Evolutionary conservation across 2,888 invertebrate species (phyloP).

Genomic region (Therioaphis trifolii): DNA sequence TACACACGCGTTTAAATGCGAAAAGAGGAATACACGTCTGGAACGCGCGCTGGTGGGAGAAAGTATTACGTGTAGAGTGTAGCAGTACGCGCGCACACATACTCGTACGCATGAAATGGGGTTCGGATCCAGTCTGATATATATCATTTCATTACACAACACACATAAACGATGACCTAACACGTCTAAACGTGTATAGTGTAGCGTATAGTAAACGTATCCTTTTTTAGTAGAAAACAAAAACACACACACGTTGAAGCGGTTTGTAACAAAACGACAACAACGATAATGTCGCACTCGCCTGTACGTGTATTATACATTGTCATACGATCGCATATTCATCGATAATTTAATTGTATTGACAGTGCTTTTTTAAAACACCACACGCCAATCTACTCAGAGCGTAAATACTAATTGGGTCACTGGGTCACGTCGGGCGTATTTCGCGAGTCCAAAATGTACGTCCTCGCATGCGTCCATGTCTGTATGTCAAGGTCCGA

Average conservation of each 20-base stretch:
- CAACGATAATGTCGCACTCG: neutral
- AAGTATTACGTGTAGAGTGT: neutral
- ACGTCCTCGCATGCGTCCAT: neutral
- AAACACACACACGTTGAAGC: neutral
- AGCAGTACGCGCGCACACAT: neutral
- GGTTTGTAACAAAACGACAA: neutral
- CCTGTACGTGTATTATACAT: neutral
- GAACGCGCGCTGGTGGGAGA: neutral
- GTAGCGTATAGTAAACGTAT: neutral
- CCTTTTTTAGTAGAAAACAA: conserved; percentile 32
- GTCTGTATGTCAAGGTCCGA: conserved; percentile 25
- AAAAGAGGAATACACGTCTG: neutral
- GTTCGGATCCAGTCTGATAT: conserved; percentile 22
- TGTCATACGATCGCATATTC: too few relatives aligned
- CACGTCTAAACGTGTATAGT: neutral
- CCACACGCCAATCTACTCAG: neutral
- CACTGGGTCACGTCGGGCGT: conserved; percentile 39
- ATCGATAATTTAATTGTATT: neutral
- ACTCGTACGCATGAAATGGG: neutral
- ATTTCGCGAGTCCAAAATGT: conserved; percentile 11
- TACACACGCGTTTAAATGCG: neutral
- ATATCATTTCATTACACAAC: conserved; percentile 1
- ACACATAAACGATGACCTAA: conserved; percentile 25
- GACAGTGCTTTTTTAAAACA: neutral
- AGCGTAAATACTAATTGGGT: conserved; percentile 29